Evolutionary conservation across 2,888 invertebrate species (phyloP).

Genomic region (Anorthoa munda): DNA sequence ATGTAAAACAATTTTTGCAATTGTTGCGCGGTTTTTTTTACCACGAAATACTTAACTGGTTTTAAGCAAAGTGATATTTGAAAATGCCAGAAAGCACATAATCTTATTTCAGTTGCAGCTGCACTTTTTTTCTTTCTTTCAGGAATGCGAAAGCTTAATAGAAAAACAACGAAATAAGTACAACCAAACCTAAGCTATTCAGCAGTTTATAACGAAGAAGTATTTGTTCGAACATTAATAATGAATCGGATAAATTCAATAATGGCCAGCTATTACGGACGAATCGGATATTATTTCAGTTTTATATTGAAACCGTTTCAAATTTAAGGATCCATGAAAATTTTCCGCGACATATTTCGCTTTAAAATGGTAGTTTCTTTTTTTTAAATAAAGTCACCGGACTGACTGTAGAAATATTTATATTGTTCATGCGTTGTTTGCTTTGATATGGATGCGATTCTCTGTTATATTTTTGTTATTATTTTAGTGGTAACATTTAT

Average conservation of each 20-base stretch:
- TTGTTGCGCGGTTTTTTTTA: background rate
- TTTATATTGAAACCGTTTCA: conserved; percentile 25
- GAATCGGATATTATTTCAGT: conserved; percentile 3
- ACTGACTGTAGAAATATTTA: background rate
- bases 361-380: conserved; percentile 1
- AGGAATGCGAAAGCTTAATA: background rate
- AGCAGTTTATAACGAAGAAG: background rate
- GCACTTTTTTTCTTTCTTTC: background rate
- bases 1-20: background rate
- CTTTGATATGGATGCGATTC: background rate
- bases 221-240: conserved; percentile 29
- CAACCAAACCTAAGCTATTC: background rate
- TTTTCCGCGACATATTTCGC: conserved; percentile 3
- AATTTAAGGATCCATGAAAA: conserved; percentile 10
- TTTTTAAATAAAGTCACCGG: conserved; percentile 15
- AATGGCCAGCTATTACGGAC: background rate
- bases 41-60: background rate
- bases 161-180: conserved; percentile 1
- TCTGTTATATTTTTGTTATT: background rate
- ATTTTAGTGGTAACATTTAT: background rate
- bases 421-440: background rate
- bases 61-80: background rate
- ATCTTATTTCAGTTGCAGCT: background rate
- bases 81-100: background rate
- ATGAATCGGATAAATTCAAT: conserved; percentile 22